phyloP scores from a whole-genome alignment of 2,888 invertebrate species.

The Drosophila ustulata region DNA sequence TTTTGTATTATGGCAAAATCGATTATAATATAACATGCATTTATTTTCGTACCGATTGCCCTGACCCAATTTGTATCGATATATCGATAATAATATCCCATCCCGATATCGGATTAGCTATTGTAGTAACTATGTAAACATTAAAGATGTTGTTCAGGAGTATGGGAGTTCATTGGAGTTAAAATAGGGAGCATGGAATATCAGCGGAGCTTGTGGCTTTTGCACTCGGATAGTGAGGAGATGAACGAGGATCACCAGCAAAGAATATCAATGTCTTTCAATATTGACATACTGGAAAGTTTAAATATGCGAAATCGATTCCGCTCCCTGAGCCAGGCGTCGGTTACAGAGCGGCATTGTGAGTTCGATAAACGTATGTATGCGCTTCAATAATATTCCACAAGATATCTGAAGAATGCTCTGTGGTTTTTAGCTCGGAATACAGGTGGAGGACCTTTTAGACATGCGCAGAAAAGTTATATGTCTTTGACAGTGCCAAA shows the following conservation, averaged over 20 bases:
- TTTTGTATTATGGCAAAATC: too few relatives aligned
- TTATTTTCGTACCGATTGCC: too few relatives aligned
- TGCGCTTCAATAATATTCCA: neutral
- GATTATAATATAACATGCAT: too few relatives aligned
- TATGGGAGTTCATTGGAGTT: neutral
- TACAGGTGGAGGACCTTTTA: constrained; percentile 50
- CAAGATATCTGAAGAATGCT: neutral
- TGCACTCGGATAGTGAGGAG: constrained; percentile 13
- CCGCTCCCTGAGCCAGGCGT: constrained; percentile 1
- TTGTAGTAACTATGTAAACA: neutral
- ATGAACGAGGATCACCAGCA: constrained; percentile 27
- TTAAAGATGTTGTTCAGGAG: neutral
- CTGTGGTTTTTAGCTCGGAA: constrained; percentile 38
- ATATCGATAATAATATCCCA: neutral
- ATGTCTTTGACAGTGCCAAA: constrained; percentile 45
- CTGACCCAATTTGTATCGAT: neutral
- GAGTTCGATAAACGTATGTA: neutral
- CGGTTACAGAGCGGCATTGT: constrained; percentile 21
- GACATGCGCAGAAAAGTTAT: constrained; percentile 2
- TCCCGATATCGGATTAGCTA: neutral
- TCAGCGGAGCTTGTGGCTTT: constrained; percentile 26
- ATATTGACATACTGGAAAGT: constrained; percentile 46
- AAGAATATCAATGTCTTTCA: constrained; percentile 54
- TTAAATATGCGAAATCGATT: constrained; percentile 10
- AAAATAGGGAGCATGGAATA: constrained; percentile 27